Evolutionary conservation across 2,888 invertebrate genomes (phyloP).

Genomic region (Lochmaea capreae): DNA sequence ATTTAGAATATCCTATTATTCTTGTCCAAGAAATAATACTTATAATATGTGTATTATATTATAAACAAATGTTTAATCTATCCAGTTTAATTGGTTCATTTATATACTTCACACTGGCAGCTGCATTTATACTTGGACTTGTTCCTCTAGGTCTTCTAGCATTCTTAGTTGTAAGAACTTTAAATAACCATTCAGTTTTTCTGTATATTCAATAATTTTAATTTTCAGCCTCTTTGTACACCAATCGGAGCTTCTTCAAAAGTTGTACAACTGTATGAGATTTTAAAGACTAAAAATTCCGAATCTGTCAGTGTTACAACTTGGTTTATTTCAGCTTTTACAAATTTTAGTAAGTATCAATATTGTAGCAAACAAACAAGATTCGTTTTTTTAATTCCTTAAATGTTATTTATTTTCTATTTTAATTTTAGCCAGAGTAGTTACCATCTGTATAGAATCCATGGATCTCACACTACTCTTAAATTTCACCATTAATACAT

Average conservation of each 20-base stretch:
- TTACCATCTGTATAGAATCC: slow-evolving; percentile 84
- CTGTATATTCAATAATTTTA: neutral
- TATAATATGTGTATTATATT: slow-evolving; percentile 78
- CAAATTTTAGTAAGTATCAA: slow-evolving; percentile 79
- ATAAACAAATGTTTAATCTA: slow-evolving; percentile 70
- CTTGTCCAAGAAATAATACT: slow-evolving; percentile 80
- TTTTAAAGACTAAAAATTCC: slow-evolving; percentile 77
- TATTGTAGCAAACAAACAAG: neutral
- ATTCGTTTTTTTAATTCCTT: slow-evolving; percentile 22
- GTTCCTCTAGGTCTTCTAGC: slow-evolving; percentile 69
- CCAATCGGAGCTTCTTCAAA: slow-evolving; percentile 88
- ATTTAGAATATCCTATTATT: slow-evolving; percentile 87
- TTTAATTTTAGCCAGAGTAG: slow-evolving; percentile 77
- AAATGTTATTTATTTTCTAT: slow-evolving; percentile 12
- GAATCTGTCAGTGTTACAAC: slow-evolving; percentile 82
- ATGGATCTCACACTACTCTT: slow-evolving; percentile 77
- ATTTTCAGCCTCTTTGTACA: slow-evolving; percentile 77
- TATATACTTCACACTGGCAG: slow-evolving; percentile 65
- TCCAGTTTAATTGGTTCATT: slow-evolving; percentile 61
- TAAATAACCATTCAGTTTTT: neutral
- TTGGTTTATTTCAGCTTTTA: slow-evolving; percentile 85
- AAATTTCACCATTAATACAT: slow-evolving; percentile 79
- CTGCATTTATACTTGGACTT: slow-evolving; percentile 65
- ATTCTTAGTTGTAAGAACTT: slow-evolving; percentile 72
- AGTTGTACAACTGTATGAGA: slow-evolving; percentile 80